Percentiles rank a stretch among this genome's conserved stretches.
Conservation (phyloP, 1,140 invertebrate species). For the Steinernema khuongi region DNA sequence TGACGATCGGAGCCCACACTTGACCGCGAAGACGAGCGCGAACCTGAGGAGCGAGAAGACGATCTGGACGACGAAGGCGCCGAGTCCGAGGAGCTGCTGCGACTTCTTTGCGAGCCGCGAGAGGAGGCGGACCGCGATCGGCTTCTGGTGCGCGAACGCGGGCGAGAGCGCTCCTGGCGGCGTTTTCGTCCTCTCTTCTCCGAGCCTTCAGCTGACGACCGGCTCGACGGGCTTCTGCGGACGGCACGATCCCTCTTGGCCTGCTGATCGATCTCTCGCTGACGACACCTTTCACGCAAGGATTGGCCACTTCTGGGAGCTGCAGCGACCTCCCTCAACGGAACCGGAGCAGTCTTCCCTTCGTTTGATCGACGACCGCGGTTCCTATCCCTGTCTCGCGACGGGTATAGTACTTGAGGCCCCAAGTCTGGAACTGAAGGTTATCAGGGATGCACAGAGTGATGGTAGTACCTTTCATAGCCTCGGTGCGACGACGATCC, state of each 20-base stretch:
- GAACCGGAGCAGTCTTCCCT: neutral
- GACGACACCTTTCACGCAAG: neutral
- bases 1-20: neutral
- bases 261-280: neutral
- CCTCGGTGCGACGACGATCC: slow-evolving; percentile 1
- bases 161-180: neutral
- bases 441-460: neutral
- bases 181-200: neutral
- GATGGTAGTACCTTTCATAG: neutral
- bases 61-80: neutral
- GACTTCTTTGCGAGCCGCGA: neutral
- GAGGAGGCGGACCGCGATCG: neutral
- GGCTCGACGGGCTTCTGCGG: neutral
- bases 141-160: too few relatives aligned
- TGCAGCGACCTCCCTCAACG: neutral
- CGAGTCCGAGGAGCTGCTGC: neutral
- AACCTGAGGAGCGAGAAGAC: neutral
- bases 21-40: neutral
- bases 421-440: neutral
- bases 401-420: neutral
- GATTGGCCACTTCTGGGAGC: neutral
- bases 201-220: neutral
- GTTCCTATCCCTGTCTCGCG: neutral
- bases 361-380: neutral
- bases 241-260: neutral